Base-by-base conservation (phyloP, 2,888 invertebrate genomes). In the Masnerella sp. region DNA sequence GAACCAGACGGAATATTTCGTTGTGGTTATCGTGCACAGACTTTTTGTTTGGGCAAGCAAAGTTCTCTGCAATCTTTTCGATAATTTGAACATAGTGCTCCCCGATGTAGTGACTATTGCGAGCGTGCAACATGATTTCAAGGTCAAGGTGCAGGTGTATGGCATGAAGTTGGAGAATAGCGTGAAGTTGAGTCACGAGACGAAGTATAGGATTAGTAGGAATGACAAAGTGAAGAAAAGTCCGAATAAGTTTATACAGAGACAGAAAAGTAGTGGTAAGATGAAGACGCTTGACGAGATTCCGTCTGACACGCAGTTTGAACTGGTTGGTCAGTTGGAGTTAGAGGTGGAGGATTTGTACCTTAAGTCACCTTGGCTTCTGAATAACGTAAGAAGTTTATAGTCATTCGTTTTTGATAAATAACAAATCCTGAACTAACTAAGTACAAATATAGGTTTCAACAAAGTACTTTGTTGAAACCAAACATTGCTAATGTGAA, bases 81-180 rank as follows among this genome's bases (percentile, higher is more conserved):
- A 81, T 7, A 79, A 82, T 76, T 30, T 75, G 0, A 77, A 74
- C 28, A 77, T 88, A 0, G 62, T 62, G 2, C 86, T 88, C 52
- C 75, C 81, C 0, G 84, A 82, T 2, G 59, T 58, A 2, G 78
- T 86, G 14, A 62, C 64, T 0, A 88, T 90, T 22, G 82, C 82
- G 9, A 80, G 87, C 15, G 64, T 88, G 0, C 77, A 77, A 1
- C 79, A 87, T 0, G 80, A 87, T 54, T 88, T 89, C 40, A 84
- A 86, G 47, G 36, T 69, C 0, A 45, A 82, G 15, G 83, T 89
- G 3, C 87, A 89, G 58, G 82, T 91, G 18, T 90, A 88, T 62
- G 88, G 88, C 74, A 78, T 90, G 47, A 86, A 88, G 7, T 78
- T 89, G 22, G 25, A 51, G 3, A 70, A 58, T 14, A 88, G 87